Base-by-base conservation (phyloP, 2,888 invertebrate genomes). In the Lithosia quadra region DNA sequence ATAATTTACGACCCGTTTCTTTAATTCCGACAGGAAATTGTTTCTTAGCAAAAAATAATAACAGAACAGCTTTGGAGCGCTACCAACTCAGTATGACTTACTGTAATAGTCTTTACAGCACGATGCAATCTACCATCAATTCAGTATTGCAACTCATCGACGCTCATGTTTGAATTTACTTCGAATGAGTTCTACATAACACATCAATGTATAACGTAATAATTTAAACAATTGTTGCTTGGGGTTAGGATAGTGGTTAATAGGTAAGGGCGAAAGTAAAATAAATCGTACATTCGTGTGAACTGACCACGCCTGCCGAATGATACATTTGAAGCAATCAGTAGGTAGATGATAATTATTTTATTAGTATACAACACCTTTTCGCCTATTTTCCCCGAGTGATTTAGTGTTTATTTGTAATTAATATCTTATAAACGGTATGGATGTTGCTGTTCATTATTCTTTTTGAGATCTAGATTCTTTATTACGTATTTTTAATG, bases 341-440 rank as follows among this genome's bases (percentile, higher is more conserved):
- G 87, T 87, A 67, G 72, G 88, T 87, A 68, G 70, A 75, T 10
- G 87, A 87, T 92, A 90, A 93, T 93, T 91, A 92, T 92, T 92
- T 91, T 91, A 93, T 92, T 93, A 91, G 90, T 90, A 90, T 87
- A 89, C 84, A 86, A 87, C 90, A 90, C 89, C 88, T 91, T 90
- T 91, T 90, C 86, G 86, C 85, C 88, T 86, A 87, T 89, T 68
- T 90, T 87, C 82, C 84, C 81, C 65, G 72, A 69, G 75, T 90
- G 89, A 92, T 92, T 91, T 89, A 92, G 80, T 88, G 86, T 84
- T 88, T 78, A 87, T 86, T 86, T 85, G 85, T 86, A 86, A 89
- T 89, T 88, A 79, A 89, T 86, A 86, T 79, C 76, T 76, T 79
- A 78, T 87, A 86, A 85, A 86, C 81, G 75, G 80, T 84, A 82